A percentile compares a stretch with the other conserved stretches of the same genome.
Conservation (phyloP, 2,797 vertebrate genomes). For the Ctenopoma kingsleyae region DNA sequence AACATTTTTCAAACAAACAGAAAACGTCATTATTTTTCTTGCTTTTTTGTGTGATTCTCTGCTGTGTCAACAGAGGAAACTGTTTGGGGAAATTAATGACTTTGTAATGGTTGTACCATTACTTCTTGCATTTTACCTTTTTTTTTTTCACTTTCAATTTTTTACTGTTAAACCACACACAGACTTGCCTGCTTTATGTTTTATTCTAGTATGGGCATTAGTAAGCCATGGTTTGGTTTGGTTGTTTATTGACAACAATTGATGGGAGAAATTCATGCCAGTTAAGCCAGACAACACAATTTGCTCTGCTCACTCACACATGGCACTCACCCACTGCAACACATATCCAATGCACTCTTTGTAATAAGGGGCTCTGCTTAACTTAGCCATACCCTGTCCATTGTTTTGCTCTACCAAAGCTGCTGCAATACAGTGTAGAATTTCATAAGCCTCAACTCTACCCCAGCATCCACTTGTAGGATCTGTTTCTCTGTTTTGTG, state of each 20-base stretch:
- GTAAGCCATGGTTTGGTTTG: background rate
- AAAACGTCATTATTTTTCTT: constrained; percentile 49
- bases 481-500: background rate
- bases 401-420: constrained; percentile 17
- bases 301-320: background rate
- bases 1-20: constrained; percentile 48
- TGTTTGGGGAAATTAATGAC: constrained; percentile 35
- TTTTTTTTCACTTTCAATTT: background rate
- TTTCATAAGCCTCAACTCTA: constrained; percentile 5
- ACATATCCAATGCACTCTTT: background rate
- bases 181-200: background rate
- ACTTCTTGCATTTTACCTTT: constrained; percentile 1
- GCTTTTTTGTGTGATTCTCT: constrained; percentile 18
- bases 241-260: constrained; percentile 1
- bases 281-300: constrained; percentile 2
- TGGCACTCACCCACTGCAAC: background rate
- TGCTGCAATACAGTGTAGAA: background rate
- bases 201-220: background rate
- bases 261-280: background rate
- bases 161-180: constrained; percentile 23
- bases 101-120: constrained; percentile 41
- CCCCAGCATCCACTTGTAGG: constrained; percentile 13
- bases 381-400: constrained; percentile 7
- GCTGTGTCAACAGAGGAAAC: constrained; percentile 37
- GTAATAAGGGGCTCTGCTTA: constrained; percentile 9